Evolutionary conservation across 1,140 invertebrate genomes (phyloP), one percentile per base, ranked within the genome.

Genomic region (Pygmarrhopalites habei): DNA sequence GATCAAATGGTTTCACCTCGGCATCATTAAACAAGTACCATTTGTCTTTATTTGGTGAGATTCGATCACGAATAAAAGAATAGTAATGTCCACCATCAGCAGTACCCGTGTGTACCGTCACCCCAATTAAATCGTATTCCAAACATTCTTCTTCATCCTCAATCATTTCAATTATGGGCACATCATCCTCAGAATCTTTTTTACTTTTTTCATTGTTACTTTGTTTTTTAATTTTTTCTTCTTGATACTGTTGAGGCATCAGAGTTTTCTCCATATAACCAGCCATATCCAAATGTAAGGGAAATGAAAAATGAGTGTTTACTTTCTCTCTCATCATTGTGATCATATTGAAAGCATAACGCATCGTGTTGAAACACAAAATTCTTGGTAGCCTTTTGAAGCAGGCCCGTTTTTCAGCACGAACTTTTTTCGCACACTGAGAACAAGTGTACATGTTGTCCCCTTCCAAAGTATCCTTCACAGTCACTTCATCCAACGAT

Each of bases 401-500:
- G 76, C 93, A 96, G 0, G 92, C 92, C 85, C 86, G 78, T 76
- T 95, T 95, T 74, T 96, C 92, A 0, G 93, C 93, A 44, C 92
- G 79, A 19, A 95, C 92, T 83, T 95, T 95, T 72, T 89, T 90
- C 1, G 90, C 86, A 76, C 93, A 97, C 66, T 94, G 89, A 7
- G 90, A 93, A 75, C 94, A 97, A 0, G 91, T 95, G 75, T 96
- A 97, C 88, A 95, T 96, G 74, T 97, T 96, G 75, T 96, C 93
- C 21, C 93, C 93, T 75, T 96, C 94, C 0, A 96, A 76, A 19
- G 92, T 96, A 73, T 97, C 93, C 74, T 95, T 96, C 0, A 96
- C 92, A 1, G 92, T 95, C 1, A 96, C 90, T 78, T 96, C 92
- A 76, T 96, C 90, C 5, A 97, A 78, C 26, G 91, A 94, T 75